Evolutionary conservation across 1,140 invertebrate genomes (phyloP), one percentile per base, ranked within the genome.

Genomic region (Pseudobourletiella spinata): DNA sequence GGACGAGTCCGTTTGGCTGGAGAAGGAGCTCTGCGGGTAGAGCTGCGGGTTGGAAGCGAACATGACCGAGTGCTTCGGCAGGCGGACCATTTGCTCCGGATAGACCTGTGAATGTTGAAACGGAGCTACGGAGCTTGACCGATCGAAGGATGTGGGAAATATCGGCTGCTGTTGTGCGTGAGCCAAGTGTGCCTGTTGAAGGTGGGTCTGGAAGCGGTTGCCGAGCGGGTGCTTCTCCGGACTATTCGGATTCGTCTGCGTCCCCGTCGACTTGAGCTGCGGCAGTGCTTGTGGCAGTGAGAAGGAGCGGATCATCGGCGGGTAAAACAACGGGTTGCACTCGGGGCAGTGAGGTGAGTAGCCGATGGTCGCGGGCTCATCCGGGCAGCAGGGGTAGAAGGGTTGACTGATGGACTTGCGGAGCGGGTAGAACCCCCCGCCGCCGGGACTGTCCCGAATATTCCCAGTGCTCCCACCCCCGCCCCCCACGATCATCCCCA

Each of bases 41-140:
- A 68, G 48, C 39, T 68, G 67, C 11, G 67, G 67, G 35, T 68
- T 68, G 3, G 63, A 65, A 8, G 63, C 63, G 59, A 68, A 68
- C 67, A 68, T 68, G 15, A 68, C 67, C 0, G 63, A 59, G 48
- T 65, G 59, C 52, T 68, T 65, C 29, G 56, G 26, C 8, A 59
- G 30, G 18, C 44, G 48, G 42, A 2, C 25, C 15, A 29, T 14
- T 8, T 42, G 16, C 11, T 44, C 46, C 2, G 59, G 48, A 26
- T 52, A 43, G 14, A 29, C 32, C 44, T 30, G 58, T 2, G 44
- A 48, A 16, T 59, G 18, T n/a, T 18, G 18, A 20, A 52, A 52
- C 6, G 16, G 46, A 48, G 46, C 46, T 11, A 30, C 25, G 26
- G 42, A 32, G 16, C 52, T 46, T 3, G 18, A 30, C 52, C 59